phyloP scores from a whole-genome alignment of 2,888 invertebrate species.

The Perizoma flavofasciatum region DNA sequence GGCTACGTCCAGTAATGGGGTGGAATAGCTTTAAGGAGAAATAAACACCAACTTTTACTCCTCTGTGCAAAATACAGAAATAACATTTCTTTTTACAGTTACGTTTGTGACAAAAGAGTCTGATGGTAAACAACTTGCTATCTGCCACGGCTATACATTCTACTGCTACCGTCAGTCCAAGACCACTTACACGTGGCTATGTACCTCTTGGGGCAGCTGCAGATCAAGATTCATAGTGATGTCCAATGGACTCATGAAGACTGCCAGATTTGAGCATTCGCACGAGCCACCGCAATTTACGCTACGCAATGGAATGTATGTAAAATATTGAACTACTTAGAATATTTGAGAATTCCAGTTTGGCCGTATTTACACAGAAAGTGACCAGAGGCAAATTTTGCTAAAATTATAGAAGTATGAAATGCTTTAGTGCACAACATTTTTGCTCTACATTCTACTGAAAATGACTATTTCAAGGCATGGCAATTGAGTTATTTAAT shows the following conservation, averaged over 20 bases:
- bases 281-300: constrained; percentile 6
- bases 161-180: constrained; percentile 27
- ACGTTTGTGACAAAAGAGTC: constrained; percentile 37
- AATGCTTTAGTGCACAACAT: too few relatives aligned
- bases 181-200: constrained; percentile 12
- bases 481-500: too few relatives aligned
- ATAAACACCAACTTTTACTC: too few relatives aligned
- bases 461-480: too few relatives aligned
- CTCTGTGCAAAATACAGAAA: too few relatives aligned
- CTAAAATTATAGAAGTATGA: too few relatives aligned
- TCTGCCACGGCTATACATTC: constrained; percentile 51
- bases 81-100: constrained; percentile 28
- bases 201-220: constrained; percentile 24
- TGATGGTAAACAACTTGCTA: constrained; percentile 43
- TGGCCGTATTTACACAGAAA: too few relatives aligned
- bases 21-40: too few relatives aligned
- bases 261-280: background rate
- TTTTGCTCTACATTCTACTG: too few relatives aligned
- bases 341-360: too few relatives aligned
- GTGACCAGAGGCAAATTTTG: too few relatives aligned
- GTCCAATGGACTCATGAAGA: background rate
- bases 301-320: constrained; percentile 11
- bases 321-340: background rate
- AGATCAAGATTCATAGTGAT: constrained; percentile 27
- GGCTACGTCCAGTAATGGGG: too few relatives aligned